These are phyloP conservation scores for Pantherophis vulpinus DNA, from an alignment of 2,797 vertebrate species.

Conservation along the genomic window DNA sequence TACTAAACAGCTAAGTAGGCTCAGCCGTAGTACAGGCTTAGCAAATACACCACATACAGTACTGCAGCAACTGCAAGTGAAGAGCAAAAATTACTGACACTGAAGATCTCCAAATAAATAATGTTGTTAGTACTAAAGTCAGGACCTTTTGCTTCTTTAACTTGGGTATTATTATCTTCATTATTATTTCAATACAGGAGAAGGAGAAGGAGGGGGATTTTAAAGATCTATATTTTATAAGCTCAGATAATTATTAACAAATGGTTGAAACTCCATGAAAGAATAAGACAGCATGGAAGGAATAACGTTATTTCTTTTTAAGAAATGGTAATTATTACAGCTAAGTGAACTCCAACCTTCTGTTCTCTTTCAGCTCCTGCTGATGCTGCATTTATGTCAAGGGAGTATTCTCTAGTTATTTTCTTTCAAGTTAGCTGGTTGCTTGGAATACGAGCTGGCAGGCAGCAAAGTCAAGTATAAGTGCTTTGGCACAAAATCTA, in stretches of 20 bases:
- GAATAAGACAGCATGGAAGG: background rate
- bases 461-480: background rate
- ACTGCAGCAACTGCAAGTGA: background rate
- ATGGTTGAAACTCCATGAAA: conserved; percentile 6
- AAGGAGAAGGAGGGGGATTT: background rate
- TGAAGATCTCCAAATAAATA: background rate
- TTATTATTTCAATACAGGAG: background rate
- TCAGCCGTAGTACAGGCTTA: background rate
- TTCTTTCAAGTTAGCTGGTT: conserved; percentile 19
- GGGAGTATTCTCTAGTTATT: background rate
- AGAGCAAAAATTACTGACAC: background rate
- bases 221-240: background rate
- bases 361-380: conserved; percentile 6
- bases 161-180: background rate
- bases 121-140: background rate
- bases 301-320: conserved; percentile 29
- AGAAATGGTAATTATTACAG: conserved; percentile 25
- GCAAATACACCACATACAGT: background rate
- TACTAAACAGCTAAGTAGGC: background rate
- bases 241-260: background rate
- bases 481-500: conserved; percentile 2
- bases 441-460: conserved; percentile 3
- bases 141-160: background rate
- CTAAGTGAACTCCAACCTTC: conserved; percentile 24
- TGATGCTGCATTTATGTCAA: conserved; percentile 25